Evolutionary conservation across 2,888 invertebrate species (phyloP).

Genomic region (Melipona beecheii): DNA sequence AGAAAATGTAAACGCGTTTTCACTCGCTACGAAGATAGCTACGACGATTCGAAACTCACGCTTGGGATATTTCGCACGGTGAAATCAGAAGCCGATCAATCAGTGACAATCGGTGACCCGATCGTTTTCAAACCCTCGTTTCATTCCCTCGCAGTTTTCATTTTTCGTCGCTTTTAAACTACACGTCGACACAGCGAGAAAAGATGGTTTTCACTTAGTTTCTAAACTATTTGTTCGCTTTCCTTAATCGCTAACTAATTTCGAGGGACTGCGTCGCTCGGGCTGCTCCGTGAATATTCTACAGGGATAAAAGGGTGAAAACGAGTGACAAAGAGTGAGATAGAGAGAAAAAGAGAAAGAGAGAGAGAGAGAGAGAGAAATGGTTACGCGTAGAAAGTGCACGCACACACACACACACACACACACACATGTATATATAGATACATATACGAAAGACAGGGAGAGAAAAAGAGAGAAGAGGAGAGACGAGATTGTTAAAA

Average conservation of each 20-base stretch:
- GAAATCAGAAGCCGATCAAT: neutral
- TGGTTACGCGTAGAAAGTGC: neutral
- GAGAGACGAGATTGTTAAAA: slow-evolving; percentile 18
- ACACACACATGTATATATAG: too few relatives aligned
- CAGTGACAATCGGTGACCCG: neutral
- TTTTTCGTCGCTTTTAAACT: slow-evolving; percentile 3
- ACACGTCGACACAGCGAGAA: slow-evolving; percentile 70
- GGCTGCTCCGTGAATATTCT: slow-evolving; percentile 69
- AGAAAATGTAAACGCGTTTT: slow-evolving; percentile 36
- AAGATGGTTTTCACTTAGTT: slow-evolving; percentile 58
- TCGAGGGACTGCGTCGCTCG: slow-evolving; percentile 65
- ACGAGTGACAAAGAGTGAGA: slow-evolving; percentile 19
- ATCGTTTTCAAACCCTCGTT: neutral
- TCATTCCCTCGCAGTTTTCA: neutral
- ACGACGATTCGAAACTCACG: slow-evolving; percentile 25
- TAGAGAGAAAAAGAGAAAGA: neutral
- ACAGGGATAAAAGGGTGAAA: neutral
- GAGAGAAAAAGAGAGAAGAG: neutral
- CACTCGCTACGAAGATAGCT: slow-evolving; percentile 41
- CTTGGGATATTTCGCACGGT: neutral
- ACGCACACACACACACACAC: too few relatives aligned
- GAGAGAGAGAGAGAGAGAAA: slow-evolving; percentile 1
- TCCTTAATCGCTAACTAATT: slow-evolving; percentile 74
- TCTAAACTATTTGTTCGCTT: slow-evolving; percentile 60
- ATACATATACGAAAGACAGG: neutral